Base-by-base conservation (phyloP, 2,797 vertebrate species). In the Oreonectes daqikongensis region DNA sequence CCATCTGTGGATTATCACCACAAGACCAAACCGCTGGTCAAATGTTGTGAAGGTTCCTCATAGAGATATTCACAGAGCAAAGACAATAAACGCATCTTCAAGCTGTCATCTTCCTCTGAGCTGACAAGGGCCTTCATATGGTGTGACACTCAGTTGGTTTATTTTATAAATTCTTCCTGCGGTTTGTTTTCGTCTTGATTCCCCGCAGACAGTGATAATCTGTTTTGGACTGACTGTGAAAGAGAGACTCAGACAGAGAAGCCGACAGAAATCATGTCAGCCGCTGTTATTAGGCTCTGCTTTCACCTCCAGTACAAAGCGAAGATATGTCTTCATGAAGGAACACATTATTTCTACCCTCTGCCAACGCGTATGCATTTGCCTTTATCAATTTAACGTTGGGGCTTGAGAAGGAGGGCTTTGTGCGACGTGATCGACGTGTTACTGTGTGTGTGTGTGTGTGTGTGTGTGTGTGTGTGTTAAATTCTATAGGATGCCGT, bases 381-480 rank as follows among this genome's bases (percentile, higher is more conserved):
- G 65, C 72, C 65, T 79, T 73, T 52, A 82, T 81, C 80, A 78
- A 69, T 81, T 81, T 44, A 79, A 75, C 20, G 69, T 75, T 75
- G 32, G 60, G 69, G 65, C 35, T 66, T 46, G 15, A 52, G 72
- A 71, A 82, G 57, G 48, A 81, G 48, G 72, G 65, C 66, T 72
- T 24, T 40, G 61, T 78, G 65, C 35, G 50, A 79, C 70, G 77
- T 72, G 70, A 79, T 67, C 60, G 64, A 46, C 61, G 55, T 77
- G 72, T 75, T 55, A 28, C 64, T 55, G 48, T 10, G 60, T 9
- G n/a, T n/a, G n/a, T n/a, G n/a, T n/a, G n/a, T n/a, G n/a, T n/a
- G n/a, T n/a, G n/a, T n/a, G n/a, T n/a, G n/a, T n/a, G n/a, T n/a
- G n/a, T n/a, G n/a, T n/a, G n/a, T n/a, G n/a, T 2, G 1, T 44